Base-by-base conservation (phyloP, 1,140 invertebrate genomes). In the Lepidurus arcticus region DNA sequence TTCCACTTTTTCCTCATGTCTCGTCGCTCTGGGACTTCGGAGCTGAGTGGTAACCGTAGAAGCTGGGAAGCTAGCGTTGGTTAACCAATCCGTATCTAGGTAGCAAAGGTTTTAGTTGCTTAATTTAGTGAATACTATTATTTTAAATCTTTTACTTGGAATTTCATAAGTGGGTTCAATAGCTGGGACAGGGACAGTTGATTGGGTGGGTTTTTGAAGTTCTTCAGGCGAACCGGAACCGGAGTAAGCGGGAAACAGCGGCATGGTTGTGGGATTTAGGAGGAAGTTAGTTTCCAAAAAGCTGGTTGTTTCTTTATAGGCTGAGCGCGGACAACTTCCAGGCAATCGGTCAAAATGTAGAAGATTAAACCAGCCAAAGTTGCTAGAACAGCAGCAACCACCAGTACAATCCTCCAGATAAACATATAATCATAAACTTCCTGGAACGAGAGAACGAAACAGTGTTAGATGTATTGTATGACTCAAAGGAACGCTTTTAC, bases 391-490 rank as follows among this genome's bases (percentile, higher is more conserved):
- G 53, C 8, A 65, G 6, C 16, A 21, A 65, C 53, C 21, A 65
- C 16, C 4, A 65, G 53, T 65, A 65, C 53, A 65, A 65, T 65
- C 53, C 53, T 65, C 53, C 53, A 65, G 13, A 65, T 65, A 21
- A 65, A 65, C 53, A 65, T 65, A 65, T 13, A 65, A 65, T 65
- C 53, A 65, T 65, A 65, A 65, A 65, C 53, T 65, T 65, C 53
- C 53, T 65, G 21, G 8, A 65, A 65, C 16, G 21, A 65, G 53
- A 21, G 13, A 4, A 4, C 1, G 3, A 65, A 65, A 65, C 6
- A 11, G 7, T 16, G 7, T 65, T 13, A n/a, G 13, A 21, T 1
- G 7, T 21, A 65, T 65, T 13, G 53, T n/a, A 9, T 7, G 53
- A 16, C 7, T 7, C 13, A 16, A 9, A 16, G 8, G 6, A n/a